Percentiles rank a stretch among this genome's conserved stretches.
Evolutionary conservation across 1,140 invertebrate species (phyloP).

Genomic region (Hetaerina americana): DNA sequence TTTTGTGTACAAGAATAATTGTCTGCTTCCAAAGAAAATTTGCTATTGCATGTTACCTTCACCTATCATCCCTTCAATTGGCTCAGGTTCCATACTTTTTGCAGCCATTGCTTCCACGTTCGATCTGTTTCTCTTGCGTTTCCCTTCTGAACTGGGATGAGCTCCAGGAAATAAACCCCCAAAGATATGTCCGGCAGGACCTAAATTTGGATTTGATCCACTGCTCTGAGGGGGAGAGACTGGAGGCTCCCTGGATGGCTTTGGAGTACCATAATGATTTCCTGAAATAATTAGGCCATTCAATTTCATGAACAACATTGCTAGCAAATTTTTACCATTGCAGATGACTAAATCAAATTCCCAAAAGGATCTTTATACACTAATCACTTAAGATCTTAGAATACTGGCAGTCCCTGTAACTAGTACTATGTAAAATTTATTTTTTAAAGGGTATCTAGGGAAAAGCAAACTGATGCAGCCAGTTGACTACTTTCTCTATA

Average conservation of each 20-base stretch:
- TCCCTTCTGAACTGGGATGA: constrained; percentile 41
- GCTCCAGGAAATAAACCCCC: constrained; percentile 34
- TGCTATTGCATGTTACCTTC: constrained; percentile 2
- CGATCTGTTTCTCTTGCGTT: constrained; percentile 37
- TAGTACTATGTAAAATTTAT: no score
- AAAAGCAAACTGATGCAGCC: no score
- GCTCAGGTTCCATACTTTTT: constrained; percentile 18
- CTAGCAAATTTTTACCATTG: no score
- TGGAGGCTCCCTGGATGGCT: constrained; percentile 31
- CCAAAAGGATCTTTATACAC: no score
- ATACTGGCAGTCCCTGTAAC: no score
- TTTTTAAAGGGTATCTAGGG: no score
- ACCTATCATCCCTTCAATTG: constrained; percentile 2
- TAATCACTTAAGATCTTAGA: no score
- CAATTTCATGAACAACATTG: no score
- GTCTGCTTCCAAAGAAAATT: background rate
- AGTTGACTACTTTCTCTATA: no score
- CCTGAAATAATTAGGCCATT: constrained; percentile 23
- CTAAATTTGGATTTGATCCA: constrained; percentile 11
- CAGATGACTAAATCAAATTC: no score
- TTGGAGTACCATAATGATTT: constrained; percentile 42
- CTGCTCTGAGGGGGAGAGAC: constrained; percentile 18
- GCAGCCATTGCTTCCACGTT: constrained; percentile 33
- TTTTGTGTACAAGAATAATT: no score
- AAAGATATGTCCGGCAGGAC: constrained; percentile 10